phyloP scores from a whole-genome alignment of 92 coral and sea anemone species.

The Micromussa lordhowensis region DNA sequence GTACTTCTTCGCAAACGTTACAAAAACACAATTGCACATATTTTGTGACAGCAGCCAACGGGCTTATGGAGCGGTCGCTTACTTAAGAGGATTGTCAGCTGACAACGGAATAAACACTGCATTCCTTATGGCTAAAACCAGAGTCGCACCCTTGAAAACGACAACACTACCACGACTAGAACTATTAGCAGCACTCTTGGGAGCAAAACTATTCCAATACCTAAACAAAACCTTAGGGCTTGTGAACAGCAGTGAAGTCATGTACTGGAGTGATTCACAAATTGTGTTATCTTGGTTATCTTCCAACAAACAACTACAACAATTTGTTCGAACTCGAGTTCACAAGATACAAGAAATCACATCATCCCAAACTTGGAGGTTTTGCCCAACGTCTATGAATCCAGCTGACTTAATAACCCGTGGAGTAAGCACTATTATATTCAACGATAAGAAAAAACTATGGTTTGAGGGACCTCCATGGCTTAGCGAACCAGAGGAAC shows the following conservation, averaged over 20 bases:
- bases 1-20: slow-evolving; percentile 43
- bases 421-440: too few relatives aligned
- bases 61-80: slow-evolving; percentile 67
- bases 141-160: slow-evolving; percentile 57
- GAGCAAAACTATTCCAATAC: slow-evolving; percentile 35
- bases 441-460: too few relatives aligned
- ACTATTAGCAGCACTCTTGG: slow-evolving; percentile 39
- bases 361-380: background rate
- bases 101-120: slow-evolving; percentile 17
- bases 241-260: background rate
- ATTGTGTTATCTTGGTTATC: slow-evolving; percentile 61
- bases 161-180: slow-evolving; percentile 58
- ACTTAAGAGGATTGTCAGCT: slow-evolving; percentile 38
- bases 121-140: slow-evolving; percentile 49
- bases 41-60: slow-evolving; percentile 63
- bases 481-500: too few relatives aligned
- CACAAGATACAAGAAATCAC: slow-evolving; percentile 15
- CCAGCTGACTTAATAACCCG: too few relatives aligned
- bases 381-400: background rate
- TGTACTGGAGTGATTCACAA: slow-evolving; percentile 28
- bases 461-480: too few relatives aligned
- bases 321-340: slow-evolving; percentile 46
- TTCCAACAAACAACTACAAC: slow-evolving; percentile 59
- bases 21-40: slow-evolving; percentile 48
- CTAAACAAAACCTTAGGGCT: background rate